Evolutionary conservation across 2,888 invertebrate species (phyloP).

Genomic region (Choreutis nemorana): DNA sequence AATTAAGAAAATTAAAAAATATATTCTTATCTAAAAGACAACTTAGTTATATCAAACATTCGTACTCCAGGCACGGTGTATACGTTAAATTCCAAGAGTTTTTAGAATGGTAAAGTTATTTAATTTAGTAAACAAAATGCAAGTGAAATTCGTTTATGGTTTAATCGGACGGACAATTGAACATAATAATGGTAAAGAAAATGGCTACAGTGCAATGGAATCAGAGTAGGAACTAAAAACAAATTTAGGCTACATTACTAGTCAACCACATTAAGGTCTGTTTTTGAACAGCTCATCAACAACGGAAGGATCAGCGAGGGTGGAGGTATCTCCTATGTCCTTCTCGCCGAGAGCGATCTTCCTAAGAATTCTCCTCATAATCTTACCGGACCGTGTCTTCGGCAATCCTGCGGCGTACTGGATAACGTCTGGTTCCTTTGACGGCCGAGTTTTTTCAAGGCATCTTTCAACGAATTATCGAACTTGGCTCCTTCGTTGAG

Average conservation of each 20-base stretch:
- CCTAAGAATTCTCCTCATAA: conserved; percentile 94
- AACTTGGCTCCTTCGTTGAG: conserved; percentile 80
- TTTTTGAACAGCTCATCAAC: conserved; percentile 81
- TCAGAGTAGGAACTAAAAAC: too few relatives aligned
- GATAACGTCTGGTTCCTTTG: conserved; percentile 90
- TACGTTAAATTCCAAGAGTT: too few relatives aligned
- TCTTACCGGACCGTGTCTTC: conserved; percentile 97
- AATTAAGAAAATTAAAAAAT: too few relatives aligned
- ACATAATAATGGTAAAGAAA: background rate
- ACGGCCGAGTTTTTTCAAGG: conserved; percentile 82
- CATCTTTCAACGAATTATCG: conserved; percentile 72
- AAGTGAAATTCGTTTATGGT: too few relatives aligned
- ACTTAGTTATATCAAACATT: too few relatives aligned
- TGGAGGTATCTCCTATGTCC: conserved; percentile 92
- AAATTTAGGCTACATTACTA: too few relatives aligned
- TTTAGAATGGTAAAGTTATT: too few relatives aligned
- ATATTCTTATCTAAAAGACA: too few relatives aligned
- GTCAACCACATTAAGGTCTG: conserved; percentile 63
- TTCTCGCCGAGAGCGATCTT: conserved; percentile 91
- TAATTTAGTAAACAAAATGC: too few relatives aligned
- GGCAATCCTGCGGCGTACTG: conserved; percentile 95
- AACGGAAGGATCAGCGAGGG: conserved; percentile 91
- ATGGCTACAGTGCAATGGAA: too few relatives aligned
- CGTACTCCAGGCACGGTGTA: too few relatives aligned
- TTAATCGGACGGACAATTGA: background rate